phyloP scores from a whole-genome alignment of 2,888 invertebrate species.

The Drosophila lacicola region DNA sequence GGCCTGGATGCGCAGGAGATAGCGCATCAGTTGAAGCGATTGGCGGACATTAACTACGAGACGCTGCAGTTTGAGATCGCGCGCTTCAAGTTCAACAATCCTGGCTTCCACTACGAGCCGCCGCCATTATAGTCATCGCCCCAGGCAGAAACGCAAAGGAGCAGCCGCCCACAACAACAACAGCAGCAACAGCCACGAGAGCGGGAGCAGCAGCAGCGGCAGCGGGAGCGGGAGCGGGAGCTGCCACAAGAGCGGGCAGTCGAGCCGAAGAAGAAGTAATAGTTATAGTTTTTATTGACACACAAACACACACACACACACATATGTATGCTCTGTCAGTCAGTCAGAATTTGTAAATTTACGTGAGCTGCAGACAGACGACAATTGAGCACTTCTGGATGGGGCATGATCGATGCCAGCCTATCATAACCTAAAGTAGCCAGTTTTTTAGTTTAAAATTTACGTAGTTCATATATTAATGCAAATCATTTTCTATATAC shows the following conservation, averaged over 20 bases:
- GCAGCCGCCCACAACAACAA: conserved; percentile 29
- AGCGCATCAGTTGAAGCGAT: conserved; percentile 81
- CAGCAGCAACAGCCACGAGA: conserved; percentile 14
- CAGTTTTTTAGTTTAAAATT: conserved; percentile 72
- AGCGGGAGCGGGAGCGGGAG: conserved; percentile 17
- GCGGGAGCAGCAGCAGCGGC: conserved; percentile 11
- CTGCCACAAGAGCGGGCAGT: conserved; percentile 8
- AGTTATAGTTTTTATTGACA: conserved; percentile 54
- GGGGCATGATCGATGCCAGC: conserved; percentile 25
- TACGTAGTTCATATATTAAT: conserved; percentile 64
- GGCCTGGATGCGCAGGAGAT: conserved; percentile 78
- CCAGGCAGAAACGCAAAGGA: conserved; percentile 23
- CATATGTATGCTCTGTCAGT: conserved; percentile 12
- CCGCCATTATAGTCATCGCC: conserved; percentile 77
- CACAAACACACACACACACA: conserved; percentile 4
- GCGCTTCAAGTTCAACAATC: conserved; percentile 84
- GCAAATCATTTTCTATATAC: conserved; percentile 50
- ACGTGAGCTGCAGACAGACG: conserved; percentile 22
- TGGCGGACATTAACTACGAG: conserved; percentile 84
- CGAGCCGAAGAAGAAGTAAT: conserved; percentile 42
- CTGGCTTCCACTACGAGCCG: conserved; percentile 83
- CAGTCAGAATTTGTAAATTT: conserved; percentile 57
- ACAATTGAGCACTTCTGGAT: conserved; percentile 17
- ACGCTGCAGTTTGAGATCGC: conserved; percentile 84
- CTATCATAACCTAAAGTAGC: conserved; percentile 66